Conservation (phyloP, 2,888 invertebrate genomes). For the Protonemura montana region DNA sequence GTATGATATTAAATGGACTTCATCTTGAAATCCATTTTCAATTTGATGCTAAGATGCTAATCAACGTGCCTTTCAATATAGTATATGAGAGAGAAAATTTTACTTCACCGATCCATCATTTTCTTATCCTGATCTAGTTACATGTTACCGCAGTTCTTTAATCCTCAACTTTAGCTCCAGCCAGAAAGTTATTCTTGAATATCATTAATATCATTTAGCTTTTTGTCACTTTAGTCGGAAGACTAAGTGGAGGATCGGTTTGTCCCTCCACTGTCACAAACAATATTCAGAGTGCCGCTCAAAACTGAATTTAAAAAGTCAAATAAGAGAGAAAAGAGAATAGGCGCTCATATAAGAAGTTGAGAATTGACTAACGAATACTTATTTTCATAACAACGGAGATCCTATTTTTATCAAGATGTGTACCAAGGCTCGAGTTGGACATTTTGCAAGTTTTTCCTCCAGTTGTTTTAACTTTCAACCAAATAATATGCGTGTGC, state of each 20-base stretch:
- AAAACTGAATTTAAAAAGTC: background rate
- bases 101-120: background rate
- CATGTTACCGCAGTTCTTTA: background rate
- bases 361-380: background rate
- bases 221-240: background rate
- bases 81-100: background rate
- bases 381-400: background rate
- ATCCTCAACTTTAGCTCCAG: background rate
- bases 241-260: background rate
- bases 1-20: background rate
- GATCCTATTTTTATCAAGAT: background rate
- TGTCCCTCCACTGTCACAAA: background rate
- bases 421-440: background rate
- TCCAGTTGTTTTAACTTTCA: background rate
- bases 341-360: background rate
- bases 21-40: constrained; percentile 7
- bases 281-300: background rate
- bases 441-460: background rate
- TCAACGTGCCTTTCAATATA: background rate
- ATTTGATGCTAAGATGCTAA: background rate
- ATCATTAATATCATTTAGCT: constrained; percentile 12
- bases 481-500: background rate
- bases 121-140: background rate
- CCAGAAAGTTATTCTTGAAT: constrained; percentile 5
- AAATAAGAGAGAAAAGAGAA: background rate